These are phyloP conservation scores for Trididemnum nubilum DNA, from an alignment of 23 tunicate species.

Conservation along the genomic window DNA sequence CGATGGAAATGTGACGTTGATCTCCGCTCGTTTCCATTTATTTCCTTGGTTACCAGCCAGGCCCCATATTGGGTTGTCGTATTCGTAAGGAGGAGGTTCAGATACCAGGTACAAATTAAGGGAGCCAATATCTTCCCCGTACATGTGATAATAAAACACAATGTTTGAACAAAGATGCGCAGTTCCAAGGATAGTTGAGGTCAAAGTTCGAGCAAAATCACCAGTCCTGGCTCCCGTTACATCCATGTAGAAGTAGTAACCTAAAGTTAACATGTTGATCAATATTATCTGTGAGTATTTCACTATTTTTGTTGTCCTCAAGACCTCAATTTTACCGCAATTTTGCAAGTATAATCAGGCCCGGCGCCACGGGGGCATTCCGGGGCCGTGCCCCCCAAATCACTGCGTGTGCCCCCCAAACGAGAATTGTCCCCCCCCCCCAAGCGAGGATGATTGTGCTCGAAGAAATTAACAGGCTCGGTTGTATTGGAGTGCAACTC, in stretches of 20 bases:
- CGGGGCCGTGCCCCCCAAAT: no score
- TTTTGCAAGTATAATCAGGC: no score
- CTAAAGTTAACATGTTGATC: no score
- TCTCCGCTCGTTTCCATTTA: constrained; percentile 48
- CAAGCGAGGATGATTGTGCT: no score
- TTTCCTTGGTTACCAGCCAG: constrained; percentile 55
- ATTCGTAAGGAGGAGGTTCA: constrained; percentile 37
- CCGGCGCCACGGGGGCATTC: no score
- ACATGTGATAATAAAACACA: constrained; percentile 56
- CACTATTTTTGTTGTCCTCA: background rate
- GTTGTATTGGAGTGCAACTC: no score
- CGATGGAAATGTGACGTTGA: constrained; percentile 52
- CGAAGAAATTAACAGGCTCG: no score
- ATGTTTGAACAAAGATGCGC: constrained; percentile 45
- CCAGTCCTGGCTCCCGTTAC: constrained; percentile 39
- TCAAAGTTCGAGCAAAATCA: constrained; percentile 37
- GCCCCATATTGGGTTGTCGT: constrained; percentile 77
- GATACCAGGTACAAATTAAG: constrained; percentile 56
- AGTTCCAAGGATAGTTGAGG: constrained; percentile 19
- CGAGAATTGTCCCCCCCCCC: no score
- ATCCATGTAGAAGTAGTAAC: constrained; percentile 66
- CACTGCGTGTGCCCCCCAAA: no score
- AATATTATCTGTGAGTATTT: background rate
- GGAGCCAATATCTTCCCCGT: constrained; percentile 70
- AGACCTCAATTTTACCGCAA: no score